Base-by-base conservation (phyloP, 2,797 vertebrate genomes). In the Poeciliopsis presidionis region DNA sequence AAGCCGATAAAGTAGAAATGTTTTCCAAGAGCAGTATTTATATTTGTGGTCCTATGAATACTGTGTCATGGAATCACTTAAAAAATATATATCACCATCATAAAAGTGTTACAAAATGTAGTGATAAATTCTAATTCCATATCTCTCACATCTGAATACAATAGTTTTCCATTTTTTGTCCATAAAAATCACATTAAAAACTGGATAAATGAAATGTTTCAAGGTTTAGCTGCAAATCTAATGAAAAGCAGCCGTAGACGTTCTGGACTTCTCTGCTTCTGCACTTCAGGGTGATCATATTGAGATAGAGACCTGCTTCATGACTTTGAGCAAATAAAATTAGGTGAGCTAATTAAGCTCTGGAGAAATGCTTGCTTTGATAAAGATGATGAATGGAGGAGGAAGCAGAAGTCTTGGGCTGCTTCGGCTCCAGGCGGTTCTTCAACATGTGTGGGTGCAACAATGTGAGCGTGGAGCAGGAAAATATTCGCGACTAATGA, bases 311-410 rank as follows among this genome's bases (percentile, higher is more conserved):
- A 76, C 43, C 74, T 70, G 47, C 2, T 41, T 12, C 69, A 73
- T 74, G 25, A n/a, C 41, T 67, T 4, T 61, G 57, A 55, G 33
- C 1, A 51, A 43, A 70, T 14, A 46, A 2, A 45, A 81, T 73
- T 75, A 59, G 73, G 18, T 67, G 2, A 39, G 47, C 49, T 14
- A 49, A 51, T 63, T 25, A 69, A 57, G 46, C 81, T 28, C 13
- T 6, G 3, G 59, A 74, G 47, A 51, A 77, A 73, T 25, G 57
- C 73, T 74, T 57, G 61, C 61, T 81, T 57, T 36, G 25, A 39
- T 53, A 69, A 72, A 67, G 8, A 43, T 67, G 59, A 78, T 43
- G 80, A 86, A 63, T 80, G 25, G 84, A 47, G 63, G 55, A 73
- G 16, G 53, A 59, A 41, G 47, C 57, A 45, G 76, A 49, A 85